These are phyloP conservation scores for Hydrozoanthus tunicans DNA, from an alignment of 64 coral and sea anemone genomes.

Conservation along the genomic window DNA sequence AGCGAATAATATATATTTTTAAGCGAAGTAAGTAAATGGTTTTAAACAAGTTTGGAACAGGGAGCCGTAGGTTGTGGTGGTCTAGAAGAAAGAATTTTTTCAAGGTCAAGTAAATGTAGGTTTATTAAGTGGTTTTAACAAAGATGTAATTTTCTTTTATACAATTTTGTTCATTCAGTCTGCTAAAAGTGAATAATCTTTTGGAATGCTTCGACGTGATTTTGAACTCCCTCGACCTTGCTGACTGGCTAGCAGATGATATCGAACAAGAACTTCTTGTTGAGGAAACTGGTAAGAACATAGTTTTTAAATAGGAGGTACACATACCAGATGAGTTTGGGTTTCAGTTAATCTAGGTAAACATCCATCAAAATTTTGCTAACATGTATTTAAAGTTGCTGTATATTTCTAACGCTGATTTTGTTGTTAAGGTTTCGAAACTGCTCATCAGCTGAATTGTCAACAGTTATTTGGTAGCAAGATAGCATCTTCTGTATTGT, in stretches of 20 bases:
- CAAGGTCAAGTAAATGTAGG: too few relatives aligned
- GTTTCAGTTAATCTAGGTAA: too few relatives aligned
- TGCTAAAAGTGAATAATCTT: conserved; percentile 50
- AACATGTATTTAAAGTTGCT: too few relatives aligned
- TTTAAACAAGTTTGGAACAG: too few relatives aligned
- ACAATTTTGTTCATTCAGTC: not conserved
- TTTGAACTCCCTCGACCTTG: conserved; percentile 35
- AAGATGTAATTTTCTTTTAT: not conserved
- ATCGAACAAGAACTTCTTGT: not conserved
- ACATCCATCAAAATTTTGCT: too few relatives aligned
- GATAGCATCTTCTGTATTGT: conserved; percentile 22
- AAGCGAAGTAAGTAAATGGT: too few relatives aligned
- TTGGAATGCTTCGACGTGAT: conserved; percentile 50
- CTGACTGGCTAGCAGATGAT: conserved; percentile 35
- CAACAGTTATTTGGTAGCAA: conserved; percentile 51
- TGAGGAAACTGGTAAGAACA: conserved; percentile 17
- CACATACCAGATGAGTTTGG: too few relatives aligned
- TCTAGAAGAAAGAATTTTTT: too few relatives aligned
- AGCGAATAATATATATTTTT: too few relatives aligned
- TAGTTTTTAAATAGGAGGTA: not conserved
- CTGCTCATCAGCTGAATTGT: conserved; percentile 22
- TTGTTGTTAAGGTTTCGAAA: conserved; percentile 13
- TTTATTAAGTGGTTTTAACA: too few relatives aligned
- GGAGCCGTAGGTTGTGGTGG: too few relatives aligned
- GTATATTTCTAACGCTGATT: not conserved